Conservation (phyloP, 2,113 vertebrate species). For the Embiotoca jacksoni region DNA sequence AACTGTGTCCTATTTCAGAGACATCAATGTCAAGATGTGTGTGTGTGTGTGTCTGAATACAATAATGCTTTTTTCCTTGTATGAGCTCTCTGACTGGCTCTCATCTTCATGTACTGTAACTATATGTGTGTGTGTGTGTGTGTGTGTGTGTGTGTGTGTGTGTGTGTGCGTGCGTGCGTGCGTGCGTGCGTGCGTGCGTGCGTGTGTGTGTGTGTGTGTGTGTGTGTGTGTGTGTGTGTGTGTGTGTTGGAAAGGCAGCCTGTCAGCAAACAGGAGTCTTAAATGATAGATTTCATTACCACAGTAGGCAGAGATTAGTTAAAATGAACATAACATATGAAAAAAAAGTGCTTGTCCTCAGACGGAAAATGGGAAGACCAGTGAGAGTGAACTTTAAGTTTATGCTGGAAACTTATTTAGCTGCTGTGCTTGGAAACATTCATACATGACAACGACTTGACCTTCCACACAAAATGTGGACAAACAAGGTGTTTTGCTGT, state of each 20-base stretch:
- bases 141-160: neutral
- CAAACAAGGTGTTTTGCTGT: too few species aligned
- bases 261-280: neutral
- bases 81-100: neutral
- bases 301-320: neutral
- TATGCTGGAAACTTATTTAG: neutral
- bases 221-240: neutral
- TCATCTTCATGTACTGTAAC: too few species aligned
- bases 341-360: neutral
- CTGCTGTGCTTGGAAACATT: neutral
- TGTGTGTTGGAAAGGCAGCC: neutral
- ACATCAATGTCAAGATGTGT: slow-evolving; percentile 55
- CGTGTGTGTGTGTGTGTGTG: slow-evolving; percentile 9
- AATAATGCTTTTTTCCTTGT: neutral
- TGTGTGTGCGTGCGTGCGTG: too few species aligned
- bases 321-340: neutral
- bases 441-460: neutral
- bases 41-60: neutral
- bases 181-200: slow-evolving; percentile 6
- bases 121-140: neutral
- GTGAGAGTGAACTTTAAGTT: neutral
- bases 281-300: neutral
- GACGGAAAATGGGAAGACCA: neutral
- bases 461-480: neutral
- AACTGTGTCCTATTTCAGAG: slow-evolving; percentile 72